phyloP scores from a whole-genome alignment of 2,113 vertebrate species.

The Porphyrio hochstetteri region DNA sequence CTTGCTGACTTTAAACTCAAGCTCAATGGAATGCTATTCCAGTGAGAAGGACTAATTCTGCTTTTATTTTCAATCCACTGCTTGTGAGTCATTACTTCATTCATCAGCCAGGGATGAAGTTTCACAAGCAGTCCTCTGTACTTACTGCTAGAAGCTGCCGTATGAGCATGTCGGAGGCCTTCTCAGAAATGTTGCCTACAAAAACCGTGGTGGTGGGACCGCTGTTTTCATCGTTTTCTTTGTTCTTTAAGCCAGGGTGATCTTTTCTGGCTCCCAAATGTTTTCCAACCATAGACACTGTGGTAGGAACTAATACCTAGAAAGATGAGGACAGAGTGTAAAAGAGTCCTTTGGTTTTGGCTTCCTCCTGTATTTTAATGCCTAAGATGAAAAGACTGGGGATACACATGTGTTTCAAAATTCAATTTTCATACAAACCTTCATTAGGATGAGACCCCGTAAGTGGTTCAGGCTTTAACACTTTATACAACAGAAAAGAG shows the following conservation, averaged over 20 bases:
- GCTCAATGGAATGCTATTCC: neutral
- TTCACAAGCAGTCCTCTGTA: neutral
- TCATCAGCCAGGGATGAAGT: neutral
- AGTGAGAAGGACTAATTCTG: neutral
- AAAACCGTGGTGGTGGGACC: constrained; percentile 98
- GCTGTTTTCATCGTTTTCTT: constrained; percentile 88
- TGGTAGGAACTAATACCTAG: constrained; percentile 89
- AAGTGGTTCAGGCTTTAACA: neutral
- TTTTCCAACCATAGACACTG: constrained; percentile 92
- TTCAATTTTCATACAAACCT: neutral
- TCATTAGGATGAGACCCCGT: neutral
- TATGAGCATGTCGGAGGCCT: constrained; percentile 98
- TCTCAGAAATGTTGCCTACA: constrained; percentile 98
- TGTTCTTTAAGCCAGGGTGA: constrained; percentile 77
- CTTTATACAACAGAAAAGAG: neutral
- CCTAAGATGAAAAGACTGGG: rapidly evolving
- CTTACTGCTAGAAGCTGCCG: constrained; percentile 96
- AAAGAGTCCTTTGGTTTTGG: neutral
- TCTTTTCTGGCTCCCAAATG: constrained; percentile 89
- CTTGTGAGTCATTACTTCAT: neutral
- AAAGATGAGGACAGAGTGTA: neutral
- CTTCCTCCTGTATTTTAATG: neutral
- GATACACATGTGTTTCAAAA: neutral
- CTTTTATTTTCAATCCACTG: neutral
- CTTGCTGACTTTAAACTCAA: neutral